Evolutionary conservation across 2,888 invertebrate species (phyloP).

Genomic region (Rhyacophila evoluta): DNA sequence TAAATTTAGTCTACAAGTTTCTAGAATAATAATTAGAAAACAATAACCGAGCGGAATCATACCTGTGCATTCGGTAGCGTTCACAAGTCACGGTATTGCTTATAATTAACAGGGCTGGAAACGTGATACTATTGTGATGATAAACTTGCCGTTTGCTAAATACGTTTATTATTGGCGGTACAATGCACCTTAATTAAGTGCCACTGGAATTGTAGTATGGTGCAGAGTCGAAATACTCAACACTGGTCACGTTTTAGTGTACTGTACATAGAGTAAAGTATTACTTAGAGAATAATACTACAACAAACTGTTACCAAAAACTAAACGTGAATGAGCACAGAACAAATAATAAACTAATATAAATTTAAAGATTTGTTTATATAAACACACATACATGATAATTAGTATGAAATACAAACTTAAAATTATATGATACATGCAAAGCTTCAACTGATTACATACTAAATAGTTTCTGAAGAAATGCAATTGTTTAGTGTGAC

Average conservation of each 20-base stretch:
- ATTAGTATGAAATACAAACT: too few species aligned
- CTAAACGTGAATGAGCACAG: too few species aligned
- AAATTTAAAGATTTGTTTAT: too few species aligned
- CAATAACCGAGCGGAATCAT: neutral
- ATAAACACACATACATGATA: too few species aligned
- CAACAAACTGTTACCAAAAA: neutral
- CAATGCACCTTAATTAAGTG: slow-evolving; percentile 49
- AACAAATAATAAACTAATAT: too few species aligned
- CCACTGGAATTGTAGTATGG: neutral
- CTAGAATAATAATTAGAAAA: neutral
- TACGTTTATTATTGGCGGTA: slow-evolving; percentile 50
- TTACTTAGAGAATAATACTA: neutral
- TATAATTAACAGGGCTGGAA: slow-evolving; percentile 46
- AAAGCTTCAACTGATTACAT: too few species aligned
- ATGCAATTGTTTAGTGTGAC: too few species aligned
- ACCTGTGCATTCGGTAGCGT: neutral
- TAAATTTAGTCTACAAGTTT: too few species aligned
- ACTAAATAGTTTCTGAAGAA: too few species aligned
- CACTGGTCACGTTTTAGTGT: slow-evolving; percentile 4
- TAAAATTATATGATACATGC: too few species aligned
- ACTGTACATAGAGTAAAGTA: neutral
- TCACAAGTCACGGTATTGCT: slow-evolving; percentile 42
- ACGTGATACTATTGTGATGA: slow-evolving; percentile 48
- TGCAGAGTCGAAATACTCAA: neutral
- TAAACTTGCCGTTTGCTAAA: slow-evolving; percentile 50